Conservation (phyloP, 2,888 invertebrate genomes). For the Noctua pronuba region DNA sequence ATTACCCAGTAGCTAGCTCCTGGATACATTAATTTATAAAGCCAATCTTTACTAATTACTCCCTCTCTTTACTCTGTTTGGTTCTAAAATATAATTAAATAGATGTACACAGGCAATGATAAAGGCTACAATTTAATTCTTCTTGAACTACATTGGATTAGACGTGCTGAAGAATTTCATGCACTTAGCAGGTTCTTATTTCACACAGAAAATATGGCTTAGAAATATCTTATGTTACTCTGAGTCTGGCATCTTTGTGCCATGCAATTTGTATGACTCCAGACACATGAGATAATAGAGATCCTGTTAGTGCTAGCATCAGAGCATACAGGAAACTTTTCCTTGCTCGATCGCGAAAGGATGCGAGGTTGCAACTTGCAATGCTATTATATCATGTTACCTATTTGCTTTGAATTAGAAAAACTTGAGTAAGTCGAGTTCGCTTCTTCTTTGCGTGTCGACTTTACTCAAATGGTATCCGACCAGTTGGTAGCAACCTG, state of each 20-base stretch:
- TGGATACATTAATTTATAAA: neutral
- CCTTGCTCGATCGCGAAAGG: neutral
- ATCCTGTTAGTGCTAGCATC: neutral
- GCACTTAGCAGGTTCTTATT: neutral
- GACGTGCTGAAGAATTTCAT: neutral
- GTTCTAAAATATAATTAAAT: neutral
- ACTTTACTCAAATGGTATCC: neutral
- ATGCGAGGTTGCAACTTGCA: neutral
- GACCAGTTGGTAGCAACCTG: neutral
- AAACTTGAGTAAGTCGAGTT: neutral
- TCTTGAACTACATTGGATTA: neutral
- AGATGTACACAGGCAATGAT: neutral
- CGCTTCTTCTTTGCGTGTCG: neutral
- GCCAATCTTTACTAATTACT: neutral
- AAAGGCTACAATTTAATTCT: neutral
- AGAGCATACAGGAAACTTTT: neutral
- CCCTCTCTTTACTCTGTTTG: neutral
- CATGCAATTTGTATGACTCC: slow-evolving; percentile 23
- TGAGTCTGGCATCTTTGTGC: neutral
- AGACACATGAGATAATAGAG: neutral
- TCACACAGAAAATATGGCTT: neutral
- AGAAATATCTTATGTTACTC: neutral
- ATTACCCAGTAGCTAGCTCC: neutral
- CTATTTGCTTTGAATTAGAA: neutral
- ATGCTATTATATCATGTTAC: neutral